Evolutionary conservation across 37 sponge, comb jelly and placozoan genomes (phyloP).

Genomic region (Bolinopsis microptera): DNA sequence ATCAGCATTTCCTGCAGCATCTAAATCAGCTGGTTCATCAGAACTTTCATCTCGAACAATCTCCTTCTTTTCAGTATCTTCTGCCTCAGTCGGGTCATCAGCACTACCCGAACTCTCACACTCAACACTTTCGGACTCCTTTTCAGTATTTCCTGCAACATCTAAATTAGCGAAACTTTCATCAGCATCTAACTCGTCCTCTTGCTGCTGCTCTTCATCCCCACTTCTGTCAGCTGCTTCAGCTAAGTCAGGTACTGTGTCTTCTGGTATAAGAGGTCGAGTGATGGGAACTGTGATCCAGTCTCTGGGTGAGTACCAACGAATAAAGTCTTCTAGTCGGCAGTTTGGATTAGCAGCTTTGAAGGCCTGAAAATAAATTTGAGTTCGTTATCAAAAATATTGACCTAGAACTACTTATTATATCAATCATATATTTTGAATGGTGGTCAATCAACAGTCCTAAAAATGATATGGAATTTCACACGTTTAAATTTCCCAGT

Average conservation of each 20-base stretch:
- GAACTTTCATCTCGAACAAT: not conserved
- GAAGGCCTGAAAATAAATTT: slow-evolving; percentile 46
- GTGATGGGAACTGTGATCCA: slow-evolving; percentile 74
- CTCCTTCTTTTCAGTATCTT: not conserved
- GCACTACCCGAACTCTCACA: no score
- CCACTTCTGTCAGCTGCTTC: slow-evolving; percentile 50
- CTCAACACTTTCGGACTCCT: no score
- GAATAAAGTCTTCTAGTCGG: slow-evolving; percentile 92
- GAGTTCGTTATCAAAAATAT: not conserved
- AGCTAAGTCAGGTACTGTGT: not conserved
- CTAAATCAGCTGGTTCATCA: not conserved
- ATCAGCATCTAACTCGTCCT: not conserved
- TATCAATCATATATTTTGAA: no score
- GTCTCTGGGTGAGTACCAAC: slow-evolving; percentile 99
- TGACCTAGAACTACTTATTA: no score
- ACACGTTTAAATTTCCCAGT: no score
- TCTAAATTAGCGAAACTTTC: not conserved
- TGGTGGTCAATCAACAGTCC: no score
- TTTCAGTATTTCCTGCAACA: not conserved
- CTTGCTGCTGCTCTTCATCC: not conserved
- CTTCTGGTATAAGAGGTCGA: not conserved
- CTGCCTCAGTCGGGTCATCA: no score
- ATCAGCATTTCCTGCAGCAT: not conserved
- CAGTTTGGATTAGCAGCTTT: slow-evolving; percentile 98
- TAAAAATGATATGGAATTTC: no score